Evolutionary conservation across 2,113 vertebrate genomes (phyloP), one percentile per base, ranked within the genome.

Genomic region (Callopanchax toddi): DNA sequence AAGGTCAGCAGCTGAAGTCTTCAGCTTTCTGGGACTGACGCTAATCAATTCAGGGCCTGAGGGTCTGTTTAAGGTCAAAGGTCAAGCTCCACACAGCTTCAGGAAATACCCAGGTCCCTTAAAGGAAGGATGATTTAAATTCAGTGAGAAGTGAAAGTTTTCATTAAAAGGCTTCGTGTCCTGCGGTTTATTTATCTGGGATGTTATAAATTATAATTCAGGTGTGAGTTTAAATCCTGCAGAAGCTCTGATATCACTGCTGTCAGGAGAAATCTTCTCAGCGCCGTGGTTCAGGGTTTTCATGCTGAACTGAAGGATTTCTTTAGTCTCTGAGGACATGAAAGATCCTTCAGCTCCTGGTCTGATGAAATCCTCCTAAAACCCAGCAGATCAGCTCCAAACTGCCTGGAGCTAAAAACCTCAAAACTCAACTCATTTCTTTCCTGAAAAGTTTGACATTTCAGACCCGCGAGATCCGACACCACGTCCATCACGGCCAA

Each of bases 321-420:
- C 64, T 78, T 49, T 49, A 40, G 11, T 21, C 71, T 74, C 79
- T 43, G 39, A 58, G 67, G 74, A 61, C 22, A 10, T 3, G 39
- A 52, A 50, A 36, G 67, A 75, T 67, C 62, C 67, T 78, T 57
- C 67, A 53, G 16, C 75, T 53, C 20, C 53, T 29, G 16, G 58
- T 63, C 79, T 71, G 79, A 72, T 36, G 67, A 78, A 82, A 78
- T 78, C 79, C 71, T 44, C 22, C 59, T 56, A 62, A 74, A 70
- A 51, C 52, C 71, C 65, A 5, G 56, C 65, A 66, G 79, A 74
- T 70, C 53, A 59, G 59, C 60, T 67, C 43, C 40, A 67, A 54
- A 59, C 65, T 11, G 74, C 71, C 70, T 60, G 13, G n/a, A 67
- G 70, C 51, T 52, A 25, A 46, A 74, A 70, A 26, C 13, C 40